Evolutionary conservation across 1,140 invertebrate species (phyloP).

Genomic region (Plectus sambesii): DNA sequence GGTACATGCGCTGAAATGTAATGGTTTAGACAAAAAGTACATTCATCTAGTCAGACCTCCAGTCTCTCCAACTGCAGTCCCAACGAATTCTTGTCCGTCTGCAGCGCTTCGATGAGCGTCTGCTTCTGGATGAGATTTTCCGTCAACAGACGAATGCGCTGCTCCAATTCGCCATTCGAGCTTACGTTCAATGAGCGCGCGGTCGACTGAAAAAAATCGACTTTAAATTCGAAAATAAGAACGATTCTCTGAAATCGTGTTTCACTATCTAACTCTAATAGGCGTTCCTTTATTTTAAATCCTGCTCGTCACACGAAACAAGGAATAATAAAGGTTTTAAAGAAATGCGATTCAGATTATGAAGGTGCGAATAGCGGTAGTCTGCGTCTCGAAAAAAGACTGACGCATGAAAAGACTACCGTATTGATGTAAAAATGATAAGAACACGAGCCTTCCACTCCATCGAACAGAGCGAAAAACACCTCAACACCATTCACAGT

Average conservation of each 20-base stretch:
- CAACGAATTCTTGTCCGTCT: slow-evolving; percentile 66
- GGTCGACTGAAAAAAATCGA: too few species aligned
- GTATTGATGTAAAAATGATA: too few species aligned
- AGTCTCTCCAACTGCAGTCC: slow-evolving; percentile 64
- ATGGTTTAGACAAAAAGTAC: slow-evolving; percentile 15
- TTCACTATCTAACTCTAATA: too few species aligned
- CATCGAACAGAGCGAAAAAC: slow-evolving; percentile 12
- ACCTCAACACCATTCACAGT: slow-evolving; percentile 5
- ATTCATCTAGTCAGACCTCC: slow-evolving; percentile 51
- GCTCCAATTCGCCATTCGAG: slow-evolving; percentile 54
- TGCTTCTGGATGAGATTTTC: slow-evolving; percentile 70
- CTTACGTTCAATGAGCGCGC: too few species aligned
- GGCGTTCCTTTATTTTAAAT: slow-evolving; percentile 26
- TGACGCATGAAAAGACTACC: too few species aligned
- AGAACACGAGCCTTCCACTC: slow-evolving; percentile 20
- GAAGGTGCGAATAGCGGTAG: too few species aligned
- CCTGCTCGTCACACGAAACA: slow-evolving; percentile 7
- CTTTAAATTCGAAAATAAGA: too few species aligned
- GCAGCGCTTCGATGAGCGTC: slow-evolving; percentile 61
- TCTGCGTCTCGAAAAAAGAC: too few species aligned
- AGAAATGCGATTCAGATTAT: too few species aligned
- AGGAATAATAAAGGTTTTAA: too few species aligned
- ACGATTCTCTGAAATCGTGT: too few species aligned
- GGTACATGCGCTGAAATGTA: slow-evolving; percentile 31
- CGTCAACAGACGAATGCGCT: slow-evolving; percentile 59